A percentile compares a stretch with the other conserved stretches of the same genome.
phyloP scores from a whole-genome alignment of 1,140 invertebrate species.

The Drosophila jambulina region DNA sequence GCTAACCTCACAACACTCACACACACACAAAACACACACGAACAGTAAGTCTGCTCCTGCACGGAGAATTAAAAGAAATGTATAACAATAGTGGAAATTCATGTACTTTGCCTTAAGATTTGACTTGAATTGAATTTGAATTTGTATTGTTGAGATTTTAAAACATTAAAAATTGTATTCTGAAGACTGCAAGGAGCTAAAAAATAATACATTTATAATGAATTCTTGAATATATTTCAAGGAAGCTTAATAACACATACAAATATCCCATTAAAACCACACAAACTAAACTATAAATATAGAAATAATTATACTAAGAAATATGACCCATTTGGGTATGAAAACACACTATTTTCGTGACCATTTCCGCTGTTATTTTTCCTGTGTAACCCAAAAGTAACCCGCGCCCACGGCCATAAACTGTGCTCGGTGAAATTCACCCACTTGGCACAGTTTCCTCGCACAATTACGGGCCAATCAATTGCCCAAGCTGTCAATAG shows the following conservation, averaged over 20 bases:
- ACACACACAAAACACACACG: conserved; percentile 15
- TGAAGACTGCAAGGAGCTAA: no score
- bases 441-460: conserved; percentile 72
- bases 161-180: neutral
- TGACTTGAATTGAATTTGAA: neutral
- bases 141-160: neutral
- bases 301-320: neutral
- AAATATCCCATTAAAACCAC: neutral
- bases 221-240: neutral
- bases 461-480: conserved; percentile 79
- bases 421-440: conserved; percentile 12
- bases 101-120: neutral
- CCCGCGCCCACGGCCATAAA: conserved; percentile 20
- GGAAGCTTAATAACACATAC: neutral
- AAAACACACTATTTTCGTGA: neutral
- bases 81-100: conserved; percentile 1
- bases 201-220: neutral
- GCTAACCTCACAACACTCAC: conserved; percentile 72
- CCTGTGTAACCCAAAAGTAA: conserved; percentile 12
- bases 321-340: neutral
- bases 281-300: neutral
- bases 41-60: conserved; percentile 2
- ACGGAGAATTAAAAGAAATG: conserved; percentile 13
- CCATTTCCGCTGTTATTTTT: conserved; percentile 12
- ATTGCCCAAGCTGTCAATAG: conserved; percentile 77